Base-by-base conservation (phyloP, 2,797 vertebrate species). In the Schizopygopsis pylzovi region DNA sequence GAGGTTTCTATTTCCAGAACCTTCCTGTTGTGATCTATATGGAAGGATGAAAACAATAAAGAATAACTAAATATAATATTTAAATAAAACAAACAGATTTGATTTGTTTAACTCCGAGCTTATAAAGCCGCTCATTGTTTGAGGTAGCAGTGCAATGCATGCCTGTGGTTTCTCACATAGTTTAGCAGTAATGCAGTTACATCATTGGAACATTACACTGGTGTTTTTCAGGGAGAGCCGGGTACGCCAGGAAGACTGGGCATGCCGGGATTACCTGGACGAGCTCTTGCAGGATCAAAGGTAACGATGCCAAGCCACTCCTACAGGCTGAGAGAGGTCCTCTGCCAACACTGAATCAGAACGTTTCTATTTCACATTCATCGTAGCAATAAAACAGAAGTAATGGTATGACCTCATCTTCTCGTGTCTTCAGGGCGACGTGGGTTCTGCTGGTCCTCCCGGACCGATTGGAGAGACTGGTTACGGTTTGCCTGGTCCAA, bases 401-500 rank as follows among this genome's bases (percentile, higher is more conserved):
- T 79, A 82, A 80, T 88, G 45, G 71, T 47, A 61, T 86, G 87
- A 84, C 88, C 47, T 89, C 68, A 87, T 79, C 49, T 86, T 63
- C 81, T 37, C 72, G n/a, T 88, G 16, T 43, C 84, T 90, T 10
- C 85, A 98, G 97, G 97, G 97, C 87, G 97, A 98, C 82, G 2
- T 91, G 13, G 97, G 97, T 33, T 93, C 95, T 67, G 25, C 92
- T 88, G 97, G 97, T 86, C 94, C 94, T 25, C 43, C 93, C 88
- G 97, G 97, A 75, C 96, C 94, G 72, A 22, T 95, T 86, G 97
- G 97, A 85, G 97, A 98, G 94, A 95, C 96, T 88, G 97, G 97
- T 59, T 91, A 96, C 81, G 97, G 97, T 83, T 93, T 97, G 90
- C 96, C 96, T 88, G 97, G 97, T 82, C 95, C 96, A 91, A 98